phyloP scores from a whole-genome alignment of 2,888 invertebrate genomes.

The Stramonita haemastoma region DNA sequence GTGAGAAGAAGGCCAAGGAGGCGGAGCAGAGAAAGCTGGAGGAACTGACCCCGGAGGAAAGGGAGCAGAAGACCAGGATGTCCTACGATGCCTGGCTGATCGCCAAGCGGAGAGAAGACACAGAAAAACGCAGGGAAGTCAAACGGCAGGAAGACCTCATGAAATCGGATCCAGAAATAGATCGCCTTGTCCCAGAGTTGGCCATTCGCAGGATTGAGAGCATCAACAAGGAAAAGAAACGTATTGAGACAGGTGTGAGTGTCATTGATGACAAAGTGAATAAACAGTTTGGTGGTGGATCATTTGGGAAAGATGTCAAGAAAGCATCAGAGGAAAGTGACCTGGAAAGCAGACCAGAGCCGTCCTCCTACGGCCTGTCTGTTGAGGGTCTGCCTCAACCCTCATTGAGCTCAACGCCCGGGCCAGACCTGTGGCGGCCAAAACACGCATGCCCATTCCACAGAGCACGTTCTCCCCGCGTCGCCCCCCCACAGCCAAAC shows the following conservation, averaged over 20 bases:
- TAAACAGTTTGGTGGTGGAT: conserved; percentile 62
- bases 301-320: conserved; percentile 46
- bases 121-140: conserved; percentile 56
- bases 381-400: conserved; percentile 42
- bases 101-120: conserved; percentile 62
- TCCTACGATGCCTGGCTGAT: conserved; percentile 70
- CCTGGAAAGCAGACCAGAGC: conserved; percentile 48
- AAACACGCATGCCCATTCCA: conserved; percentile 49
- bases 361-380: conserved; percentile 56
- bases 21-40: conserved; percentile 48
- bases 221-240: conserved; percentile 58
- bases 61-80: conserved; percentile 57
- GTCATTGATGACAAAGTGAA: conserved; percentile 57
- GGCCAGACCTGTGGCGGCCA: conserved; percentile 59
- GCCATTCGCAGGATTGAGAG: conserved; percentile 64
- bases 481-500: conserved; percentile 52
- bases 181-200: conserved; percentile 63
- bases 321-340: conserved; percentile 38
- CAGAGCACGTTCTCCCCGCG: conserved; percentile 62
- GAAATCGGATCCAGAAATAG: conserved; percentile 69
- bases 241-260: conserved; percentile 61
- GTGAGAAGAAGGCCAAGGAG: conserved; percentile 45
- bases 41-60: conserved; percentile 46
- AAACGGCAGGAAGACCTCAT: conserved; percentile 58
- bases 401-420: conserved; percentile 45